Percentiles rank a stretch among this genome's conserved stretches.
Evolutionary conservation across 2,797 vertebrate species (phyloP).

Genomic region (Tadarida brasiliensis): DNA sequence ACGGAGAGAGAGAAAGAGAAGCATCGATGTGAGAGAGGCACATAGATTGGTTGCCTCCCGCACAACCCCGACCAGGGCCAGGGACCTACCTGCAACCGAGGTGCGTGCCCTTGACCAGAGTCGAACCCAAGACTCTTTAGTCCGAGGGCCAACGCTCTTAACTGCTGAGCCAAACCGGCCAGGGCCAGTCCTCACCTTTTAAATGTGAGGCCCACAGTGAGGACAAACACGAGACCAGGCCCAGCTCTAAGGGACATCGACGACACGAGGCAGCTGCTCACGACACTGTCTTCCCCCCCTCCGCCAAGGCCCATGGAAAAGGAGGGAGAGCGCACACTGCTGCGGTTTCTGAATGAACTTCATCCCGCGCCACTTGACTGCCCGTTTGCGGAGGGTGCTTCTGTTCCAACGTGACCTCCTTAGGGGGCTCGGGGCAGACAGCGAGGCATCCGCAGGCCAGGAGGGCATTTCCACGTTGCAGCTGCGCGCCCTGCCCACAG

Average conservation of each 20-base stretch:
- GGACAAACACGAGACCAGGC: not conserved
- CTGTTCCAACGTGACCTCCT: rapidly evolving
- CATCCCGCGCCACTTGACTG: not conserved
- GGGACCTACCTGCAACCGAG: too few relatives aligned
- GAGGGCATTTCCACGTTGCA: not conserved
- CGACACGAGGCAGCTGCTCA: not conserved
- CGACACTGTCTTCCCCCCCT: not conserved
- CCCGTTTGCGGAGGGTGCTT: not conserved
- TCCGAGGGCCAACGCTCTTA: too few relatives aligned
- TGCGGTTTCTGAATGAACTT: not conserved
- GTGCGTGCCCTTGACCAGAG: too few relatives aligned
- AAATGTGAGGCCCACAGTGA: not conserved
- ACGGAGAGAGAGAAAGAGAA: too few relatives aligned
- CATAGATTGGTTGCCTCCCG: too few relatives aligned
- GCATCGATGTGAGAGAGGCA: too few relatives aligned
- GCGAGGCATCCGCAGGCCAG: not conserved
- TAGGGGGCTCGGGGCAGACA: not conserved
- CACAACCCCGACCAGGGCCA: too few relatives aligned
- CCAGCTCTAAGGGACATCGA: not conserved
- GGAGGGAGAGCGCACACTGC: not conserved
- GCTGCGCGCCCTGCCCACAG: rapidly evolving
- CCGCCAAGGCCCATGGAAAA: not conserved
- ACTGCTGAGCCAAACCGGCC: too few relatives aligned
- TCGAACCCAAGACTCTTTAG: too few relatives aligned
- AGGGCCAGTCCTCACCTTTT: too few relatives aligned